A percentile compares a stretch with the other conserved stretches of the same genome.
Evolutionary conservation across 2,113 vertebrate genomes (phyloP).

Genomic region (Formicarius rufipectus): DNA sequence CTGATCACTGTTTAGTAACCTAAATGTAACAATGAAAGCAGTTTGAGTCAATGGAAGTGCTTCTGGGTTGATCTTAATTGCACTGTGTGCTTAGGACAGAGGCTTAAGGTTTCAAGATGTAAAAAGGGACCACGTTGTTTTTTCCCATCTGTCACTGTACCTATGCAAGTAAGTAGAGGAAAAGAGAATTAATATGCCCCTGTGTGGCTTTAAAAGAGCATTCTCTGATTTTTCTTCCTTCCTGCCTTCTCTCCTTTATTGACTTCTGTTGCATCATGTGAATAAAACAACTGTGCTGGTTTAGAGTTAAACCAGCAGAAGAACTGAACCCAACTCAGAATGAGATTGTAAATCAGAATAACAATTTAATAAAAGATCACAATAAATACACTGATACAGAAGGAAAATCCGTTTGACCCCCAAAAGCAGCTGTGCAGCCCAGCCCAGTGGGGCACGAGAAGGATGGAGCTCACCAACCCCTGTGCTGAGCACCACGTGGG

Average conservation of each 20-base stretch:
- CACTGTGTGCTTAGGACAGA: not conserved
- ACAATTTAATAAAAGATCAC: no score
- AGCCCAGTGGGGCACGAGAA: no score
- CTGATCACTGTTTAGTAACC: not conserved
- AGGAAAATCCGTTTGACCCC: no score
- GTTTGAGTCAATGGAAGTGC: not conserved
- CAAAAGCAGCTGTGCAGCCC: no score
- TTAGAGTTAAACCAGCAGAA: no score
- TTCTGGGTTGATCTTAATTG: not conserved
- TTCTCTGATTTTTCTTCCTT: not conserved
- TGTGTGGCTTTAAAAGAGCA: not conserved
- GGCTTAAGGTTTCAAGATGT: not conserved
- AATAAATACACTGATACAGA: no score
- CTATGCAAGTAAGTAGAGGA: not conserved
- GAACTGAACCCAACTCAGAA: no score
- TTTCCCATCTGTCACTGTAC: not conserved
- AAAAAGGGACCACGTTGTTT: not conserved
- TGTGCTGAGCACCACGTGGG: no score
- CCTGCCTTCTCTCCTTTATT: not conserved
- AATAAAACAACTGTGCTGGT: not conserved
- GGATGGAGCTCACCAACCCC: no score
- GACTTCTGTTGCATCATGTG: not conserved
- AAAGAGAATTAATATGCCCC: not conserved
- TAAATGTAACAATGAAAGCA: not conserved
- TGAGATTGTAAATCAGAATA: no score